Base-by-base conservation (phyloP, 1,140 invertebrate species). In the Drosophila punjabiensis region DNA sequence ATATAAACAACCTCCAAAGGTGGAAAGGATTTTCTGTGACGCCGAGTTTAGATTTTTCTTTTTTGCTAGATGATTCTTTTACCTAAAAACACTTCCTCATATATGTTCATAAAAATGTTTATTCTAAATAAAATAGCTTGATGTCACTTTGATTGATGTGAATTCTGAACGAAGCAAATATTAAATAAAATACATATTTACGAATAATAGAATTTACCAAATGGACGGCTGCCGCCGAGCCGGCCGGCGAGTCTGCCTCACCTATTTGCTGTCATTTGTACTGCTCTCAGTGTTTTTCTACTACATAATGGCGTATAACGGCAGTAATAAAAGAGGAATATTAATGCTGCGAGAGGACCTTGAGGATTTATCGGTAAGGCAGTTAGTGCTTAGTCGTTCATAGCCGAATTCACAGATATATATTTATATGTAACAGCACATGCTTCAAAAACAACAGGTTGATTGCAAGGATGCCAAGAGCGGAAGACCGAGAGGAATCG, bases 261-360 rank as follows among this genome's bases (percentile, higher is more conserved):
- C 67, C 1, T 87, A 84, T 43, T 9, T 84, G 3, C 5, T 81
- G 5, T 76, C 85, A 8, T 81, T 88, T 43, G 2, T 32, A 1
- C 13, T 88, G 10, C 43, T 88, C 6, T 14, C 67, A 0, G 1
- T 41, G 0, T 88, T 88, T 56, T 89, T 88, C 13, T 85, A 81
- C 20, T 47, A 63, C 16, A 11, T 88, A 13, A 56, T 85, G 74
- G 37, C 35, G 16, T 55, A 56, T n/a, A 85, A 70, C 30, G 68
- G 35, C 16, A 73, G 30, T 10, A 85, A 66, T 5, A 50, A 43
- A 4, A 8, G 4, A 0, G 67, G 55, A 14, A 35, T 88, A 9
- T 5, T 28, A 4, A 35, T 53, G 0, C 48, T 88, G 10, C 65
- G 71, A 1, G 63, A 81, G 10, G 81, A 89, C 5, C 13, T 88